A percentile compares a stretch with the other conserved stretches of the same genome.
phyloP scores from a whole-genome alignment of 1,140 invertebrate genomes.

The Brachionus rotundiformis region DNA sequence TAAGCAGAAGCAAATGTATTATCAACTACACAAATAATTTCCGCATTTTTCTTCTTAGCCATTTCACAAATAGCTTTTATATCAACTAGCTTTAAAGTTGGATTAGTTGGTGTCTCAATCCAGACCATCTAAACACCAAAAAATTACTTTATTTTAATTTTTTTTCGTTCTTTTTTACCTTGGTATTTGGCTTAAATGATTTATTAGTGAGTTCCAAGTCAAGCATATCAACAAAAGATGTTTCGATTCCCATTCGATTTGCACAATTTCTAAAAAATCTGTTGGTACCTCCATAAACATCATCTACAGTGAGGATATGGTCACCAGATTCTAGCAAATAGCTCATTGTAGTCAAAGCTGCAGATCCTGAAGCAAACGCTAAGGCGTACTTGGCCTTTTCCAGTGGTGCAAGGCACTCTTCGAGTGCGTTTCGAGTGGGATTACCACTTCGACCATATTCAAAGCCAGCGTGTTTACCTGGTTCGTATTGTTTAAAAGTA shows the following conservation, averaged over 20 bases:
- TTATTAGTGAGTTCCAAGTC: constrained; percentile 71
- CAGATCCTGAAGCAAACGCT: constrained; percentile 83
- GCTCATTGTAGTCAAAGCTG: constrained; percentile 75
- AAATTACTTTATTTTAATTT: not conserved
- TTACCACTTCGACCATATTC: constrained; percentile 93
- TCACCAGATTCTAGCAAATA: constrained; percentile 80
- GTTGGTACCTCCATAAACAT: constrained; percentile 68
- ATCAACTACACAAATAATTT: constrained; percentile 85
- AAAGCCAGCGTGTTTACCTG: constrained; percentile 76
- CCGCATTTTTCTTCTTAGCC: constrained; percentile 66
- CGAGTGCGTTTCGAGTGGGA: constrained; percentile 83
- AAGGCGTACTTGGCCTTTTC: constrained; percentile 83
- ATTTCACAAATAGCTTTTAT: constrained; percentile 75
- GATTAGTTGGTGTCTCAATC: constrained; percentile 98
- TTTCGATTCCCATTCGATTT: constrained; percentile 71
- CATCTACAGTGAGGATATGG: constrained; percentile 77
- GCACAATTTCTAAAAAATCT: constrained; percentile 68
- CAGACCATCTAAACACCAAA: constrained; percentile 75
- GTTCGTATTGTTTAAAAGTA: constrained; percentile 86
- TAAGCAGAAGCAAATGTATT: constrained; percentile 97
- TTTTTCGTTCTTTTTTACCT: constrained; percentile 67
- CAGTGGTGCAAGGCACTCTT: constrained; percentile 83
- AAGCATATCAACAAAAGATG: constrained; percentile 79
- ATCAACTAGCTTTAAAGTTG: constrained; percentile 84
- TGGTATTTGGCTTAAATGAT: constrained; percentile 79